phyloP scores from a whole-genome alignment of 2,888 invertebrate species.

The Sinhomidia bicolor region DNA sequence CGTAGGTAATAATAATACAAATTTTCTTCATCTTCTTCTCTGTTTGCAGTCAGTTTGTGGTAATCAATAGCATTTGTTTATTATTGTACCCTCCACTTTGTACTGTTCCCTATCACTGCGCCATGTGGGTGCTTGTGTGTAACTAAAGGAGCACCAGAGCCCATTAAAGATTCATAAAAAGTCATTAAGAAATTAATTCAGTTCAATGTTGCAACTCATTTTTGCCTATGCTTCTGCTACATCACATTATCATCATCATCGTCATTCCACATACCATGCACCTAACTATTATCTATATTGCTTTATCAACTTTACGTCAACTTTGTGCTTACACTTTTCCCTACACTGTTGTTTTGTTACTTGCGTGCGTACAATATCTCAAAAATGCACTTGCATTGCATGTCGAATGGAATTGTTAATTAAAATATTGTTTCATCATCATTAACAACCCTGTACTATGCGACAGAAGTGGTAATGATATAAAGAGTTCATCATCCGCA shows the following conservation, averaged over 20 bases:
- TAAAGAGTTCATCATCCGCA: slow-evolving; percentile 37
- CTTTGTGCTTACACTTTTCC: background rate
- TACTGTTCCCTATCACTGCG: background rate
- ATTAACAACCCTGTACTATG: slow-evolving; percentile 1
- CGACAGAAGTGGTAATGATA: background rate
- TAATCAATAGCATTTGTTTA: background rate
- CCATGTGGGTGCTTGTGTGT: background rate
- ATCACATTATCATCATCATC: slow-evolving; percentile 7
- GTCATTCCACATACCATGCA: background rate
- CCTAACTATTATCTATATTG: slow-evolving; percentile 23
- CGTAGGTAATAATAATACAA: background rate
- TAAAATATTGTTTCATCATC: slow-evolving; percentile 53
- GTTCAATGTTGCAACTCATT: slow-evolving; percentile 59
- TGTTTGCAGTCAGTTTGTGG: background rate
- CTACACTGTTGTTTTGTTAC: background rate
- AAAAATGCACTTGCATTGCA: background rate
- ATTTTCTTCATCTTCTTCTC: background rate
- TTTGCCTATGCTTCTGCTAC: background rate
- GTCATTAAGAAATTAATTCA: slow-evolving; percentile 67
- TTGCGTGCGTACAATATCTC: background rate
- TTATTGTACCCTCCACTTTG: background rate
- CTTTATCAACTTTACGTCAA: slow-evolving; percentile 14
- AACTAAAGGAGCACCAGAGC: slow-evolving; percentile 36
- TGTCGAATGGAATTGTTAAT: slow-evolving; percentile 44
- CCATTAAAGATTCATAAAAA: slow-evolving; percentile 58